Base-by-base conservation (phyloP, 2,113 vertebrate genomes). In the Thalassoma bifasciatum region DNA sequence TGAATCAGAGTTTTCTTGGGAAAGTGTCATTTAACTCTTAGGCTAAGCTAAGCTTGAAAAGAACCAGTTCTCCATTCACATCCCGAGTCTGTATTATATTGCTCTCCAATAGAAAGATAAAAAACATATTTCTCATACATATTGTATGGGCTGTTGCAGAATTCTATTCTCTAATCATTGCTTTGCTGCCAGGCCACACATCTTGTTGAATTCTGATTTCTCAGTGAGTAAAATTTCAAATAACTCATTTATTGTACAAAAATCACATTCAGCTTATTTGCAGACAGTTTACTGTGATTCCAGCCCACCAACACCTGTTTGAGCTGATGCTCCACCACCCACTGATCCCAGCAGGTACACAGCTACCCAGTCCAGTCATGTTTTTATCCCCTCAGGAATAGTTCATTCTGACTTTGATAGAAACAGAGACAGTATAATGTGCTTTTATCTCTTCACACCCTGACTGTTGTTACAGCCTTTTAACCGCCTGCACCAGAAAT, bases 171-270 rank as follows among this genome's bases (percentile, higher is more conserved):
- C 21, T 56, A 26, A 26, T 30, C 30, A 14, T 36, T 24, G 42
- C 49, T 60, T 19, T 38, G 52, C 58, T 38, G 50, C 30, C 22
- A 40, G 23, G n/a, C 24, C 40, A 26, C n/a, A n/a, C n/a, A 44
- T 5, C 36, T 14, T n/a, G 23, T n/a, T n/a, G 19, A 50, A 44
- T 22, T 58, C 44, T 23, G 19, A 30, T 13, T 14, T 53, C 8
- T 24, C 21, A 50, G 37, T 24, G 19, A 17, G 23, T 42, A 30
- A n/a, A 8, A 26, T 26, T 61, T 16, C 19, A 16, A 47, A 42
- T 23, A 9, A 38, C 26, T 34, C 40, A 46, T 36, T 66, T 53
- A 66, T 72, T n/a, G n/a, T n/a, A 61, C 38, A 53, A 79, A 72
- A 53, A 19, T 44, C 56, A 66, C 59, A 54, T 13, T 46, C 38